These are phyloP conservation scores for Drosophila bifasciata DNA, from an alignment of 1,140 invertebrate genomes.

Conservation along the genomic window DNA sequence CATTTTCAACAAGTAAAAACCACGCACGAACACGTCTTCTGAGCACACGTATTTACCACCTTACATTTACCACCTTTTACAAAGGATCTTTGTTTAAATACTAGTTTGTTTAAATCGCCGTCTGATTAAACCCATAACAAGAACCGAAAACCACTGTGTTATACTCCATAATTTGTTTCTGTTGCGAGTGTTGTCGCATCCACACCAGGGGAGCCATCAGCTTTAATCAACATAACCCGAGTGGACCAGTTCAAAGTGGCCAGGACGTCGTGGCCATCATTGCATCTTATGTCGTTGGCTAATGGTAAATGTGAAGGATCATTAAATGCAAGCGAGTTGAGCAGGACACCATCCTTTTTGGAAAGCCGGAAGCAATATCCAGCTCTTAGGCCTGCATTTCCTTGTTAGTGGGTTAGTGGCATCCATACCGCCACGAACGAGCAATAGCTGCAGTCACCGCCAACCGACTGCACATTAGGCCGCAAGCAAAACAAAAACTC, in stretches of 20 bases:
- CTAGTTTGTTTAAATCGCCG: conserved; percentile 72
- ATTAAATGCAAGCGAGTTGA: conserved; percentile 16
- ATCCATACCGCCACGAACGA: neutral
- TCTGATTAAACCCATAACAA: conserved; percentile 77
- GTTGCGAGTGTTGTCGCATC: too few relatives aligned
- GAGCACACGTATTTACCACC: conserved; percentile 33
- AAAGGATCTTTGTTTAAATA: conserved; percentile 60
- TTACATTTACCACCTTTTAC: conserved; percentile 49
- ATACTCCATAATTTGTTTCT: conserved; percentile 2
- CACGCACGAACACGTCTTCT: conserved; percentile 14
- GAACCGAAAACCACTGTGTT: conserved; percentile 48
- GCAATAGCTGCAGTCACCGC: neutral
- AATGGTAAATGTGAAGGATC: neutral
- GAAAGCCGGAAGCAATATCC: conserved; percentile 57
- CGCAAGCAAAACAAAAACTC: conserved; percentile 23
- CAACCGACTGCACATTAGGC: conserved; percentile 27
- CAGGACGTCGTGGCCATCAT: too few relatives aligned
- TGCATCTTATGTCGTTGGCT: too few relatives aligned
- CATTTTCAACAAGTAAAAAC: conserved; percentile 17
- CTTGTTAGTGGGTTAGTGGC: conserved; percentile 70
- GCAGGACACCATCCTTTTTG: conserved; percentile 19
- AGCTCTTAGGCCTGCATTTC: conserved; percentile 34
- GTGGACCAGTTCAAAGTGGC: too few relatives aligned
- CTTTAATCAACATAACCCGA: too few relatives aligned
- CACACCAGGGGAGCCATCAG: too few relatives aligned